Base-by-base conservation (phyloP, 2,113 vertebrate genomes). In the Triplophysa dalaica region DNA sequence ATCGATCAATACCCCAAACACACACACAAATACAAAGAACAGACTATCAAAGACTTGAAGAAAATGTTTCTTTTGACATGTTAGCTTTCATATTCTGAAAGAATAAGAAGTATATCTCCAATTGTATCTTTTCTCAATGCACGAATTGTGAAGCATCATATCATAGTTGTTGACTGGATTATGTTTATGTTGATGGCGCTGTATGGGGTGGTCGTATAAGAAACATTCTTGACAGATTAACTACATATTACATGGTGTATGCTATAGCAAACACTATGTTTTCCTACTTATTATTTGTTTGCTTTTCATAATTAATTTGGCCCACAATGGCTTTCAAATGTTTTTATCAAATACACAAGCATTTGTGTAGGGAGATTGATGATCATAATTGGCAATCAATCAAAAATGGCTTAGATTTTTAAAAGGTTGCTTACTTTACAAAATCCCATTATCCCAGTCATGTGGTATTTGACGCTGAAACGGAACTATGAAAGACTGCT, bases 131-230 rank as follows among this genome's bases (percentile, higher is more conserved):
- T 1, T 67, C 41, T 86, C 61, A 21, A 17, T 70, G 77, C 52
- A 38, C 24, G 50, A 70, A 8, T 12, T 48, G 69, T 80, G 48
- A 61, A 67, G 68, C 76, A 43, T 87, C 19, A 41, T 66, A 26
- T 82, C 76, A 50, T 69, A 58, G 50, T 80, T 79, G n/a, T 29
- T 75, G 43, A 56, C 79, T 77, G 54, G 69, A 29, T 67, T 41
- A 61, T 81, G 17, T 29, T 74, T 87, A 54, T 13, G 11, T 75
- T 29, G 81, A 81, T 87, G 87, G 88, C 81, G 75, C 38, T 83
- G 80, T 85, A 72, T 87, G 88, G 86, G 65, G 78, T 83, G 77
- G 67, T 56, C 22, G 8, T 78, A 48, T 62, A 67, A 16, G 12
- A 65, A 24, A 4, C 33, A 38, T 38, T 38, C 33, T 38, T 38